Percentiles rank a stretch among this genome's conserved stretches.
phyloP scores from a whole-genome alignment of 2,113 vertebrate genomes.

The Cyanistes caeruleus region DNA sequence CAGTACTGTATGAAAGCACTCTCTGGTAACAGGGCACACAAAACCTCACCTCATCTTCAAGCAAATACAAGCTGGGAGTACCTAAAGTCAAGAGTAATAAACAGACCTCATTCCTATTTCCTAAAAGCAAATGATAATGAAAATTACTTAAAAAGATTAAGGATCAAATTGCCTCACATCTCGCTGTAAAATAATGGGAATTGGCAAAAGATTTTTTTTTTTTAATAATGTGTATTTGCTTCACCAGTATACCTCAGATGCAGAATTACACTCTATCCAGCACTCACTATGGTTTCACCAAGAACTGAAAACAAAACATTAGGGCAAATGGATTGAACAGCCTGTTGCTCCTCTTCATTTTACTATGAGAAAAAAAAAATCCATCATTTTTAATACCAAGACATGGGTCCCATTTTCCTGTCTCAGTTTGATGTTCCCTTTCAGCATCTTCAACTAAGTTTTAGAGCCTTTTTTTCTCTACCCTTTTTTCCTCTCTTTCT shows the following conservation, averaged over 20 bases:
- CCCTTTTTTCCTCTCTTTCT: background rate
- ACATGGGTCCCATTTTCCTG: background rate
- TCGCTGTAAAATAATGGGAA: fast-evolving
- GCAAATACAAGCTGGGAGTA: background rate
- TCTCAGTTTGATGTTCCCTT: background rate
- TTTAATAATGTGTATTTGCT: background rate
- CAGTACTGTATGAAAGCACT: background rate
- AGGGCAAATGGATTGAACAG: background rate
- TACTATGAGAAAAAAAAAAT: background rate
- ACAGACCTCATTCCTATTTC: background rate
- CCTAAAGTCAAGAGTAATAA: background rate
- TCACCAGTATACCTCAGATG: background rate
- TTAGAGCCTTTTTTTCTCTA: background rate
- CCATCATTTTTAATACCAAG: background rate
- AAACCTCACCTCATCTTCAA: background rate
- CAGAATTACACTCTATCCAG: background rate
- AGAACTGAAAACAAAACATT: background rate
- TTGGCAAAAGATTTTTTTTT: background rate
- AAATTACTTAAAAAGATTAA: background rate
- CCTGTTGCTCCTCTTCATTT: background rate
- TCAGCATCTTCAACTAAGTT: background rate
- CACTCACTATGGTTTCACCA: background rate
- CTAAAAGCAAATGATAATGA: background rate
- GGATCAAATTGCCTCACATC: background rate
- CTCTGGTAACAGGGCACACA: background rate